Base-by-base conservation (phyloP, 2,113 vertebrate species). In the Archilochus colubris region DNA sequence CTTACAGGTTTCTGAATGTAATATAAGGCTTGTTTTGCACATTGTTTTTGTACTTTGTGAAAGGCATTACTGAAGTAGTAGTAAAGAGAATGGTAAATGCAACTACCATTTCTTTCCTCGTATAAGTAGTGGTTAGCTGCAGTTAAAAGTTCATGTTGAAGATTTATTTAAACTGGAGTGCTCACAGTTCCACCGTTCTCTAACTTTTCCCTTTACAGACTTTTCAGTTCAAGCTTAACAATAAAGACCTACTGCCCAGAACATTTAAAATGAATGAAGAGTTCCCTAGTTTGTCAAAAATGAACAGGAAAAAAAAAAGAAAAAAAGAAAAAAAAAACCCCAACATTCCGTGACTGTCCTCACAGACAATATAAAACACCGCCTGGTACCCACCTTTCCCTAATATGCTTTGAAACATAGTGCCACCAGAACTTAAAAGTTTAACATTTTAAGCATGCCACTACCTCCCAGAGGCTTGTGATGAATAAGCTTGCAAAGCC, bases 401-500 rank as follows among this genome's bases (percentile, higher is more conserved):
- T 67, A 4, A 21, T 4, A 17, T 4, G 14, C 30, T 68, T 70
- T 17, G 3, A 75, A 84, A 54, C 30, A 19, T 0, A 10, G 63
- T 0, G 3, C 21, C 66, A 59, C 4, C 25, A 24, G 14, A 33
- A 58, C 59, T 38, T 10, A 15, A 64, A 64, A 82, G 22, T 54
- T 62, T 6, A 73, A 43, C 18, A 33, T 22, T 58, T 74, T 12
- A 33, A 58, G 15, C 36, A 22, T 12, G 9, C 27, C 51, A 27
- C 10, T 48, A 15, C 33, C 14, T 1, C 23, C 16, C 23, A 5
- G 0, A 3, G 14, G 51, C 55, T 84, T 5, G 9, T 2, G 12
- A 61, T 23, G 27, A 43, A 51, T 63, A 7, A 53, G 75, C 69
- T 73, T 24, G 59, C 3, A 28, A 58, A 66, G 75, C 78, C 89